Conservation (phyloP, 1,140 invertebrate species). For the Diorhabda carinulata region DNA sequence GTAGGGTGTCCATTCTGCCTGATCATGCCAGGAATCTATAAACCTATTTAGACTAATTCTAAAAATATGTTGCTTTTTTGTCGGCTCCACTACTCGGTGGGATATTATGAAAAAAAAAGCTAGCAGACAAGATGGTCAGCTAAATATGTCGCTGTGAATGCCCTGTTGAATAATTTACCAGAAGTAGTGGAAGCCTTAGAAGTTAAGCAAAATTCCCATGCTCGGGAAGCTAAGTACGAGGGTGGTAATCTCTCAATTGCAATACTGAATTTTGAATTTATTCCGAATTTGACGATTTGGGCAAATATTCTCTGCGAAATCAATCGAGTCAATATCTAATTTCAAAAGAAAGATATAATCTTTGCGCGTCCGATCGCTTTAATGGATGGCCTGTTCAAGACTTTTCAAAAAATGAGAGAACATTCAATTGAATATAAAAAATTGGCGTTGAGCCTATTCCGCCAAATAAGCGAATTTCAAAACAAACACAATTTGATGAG, state of each 20-base stretch:
- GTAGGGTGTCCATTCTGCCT: too few relatives aligned
- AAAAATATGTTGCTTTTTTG: not conserved
- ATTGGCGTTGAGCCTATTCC: too few relatives aligned
- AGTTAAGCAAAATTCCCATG: constrained; percentile 11
- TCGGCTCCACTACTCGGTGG: constrained; percentile 18
- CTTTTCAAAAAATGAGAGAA: too few relatives aligned
- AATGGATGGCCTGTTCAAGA: too few relatives aligned
- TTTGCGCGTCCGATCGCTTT: too few relatives aligned
- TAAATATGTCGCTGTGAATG: constrained; percentile 18
- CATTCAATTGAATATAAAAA: too few relatives aligned
- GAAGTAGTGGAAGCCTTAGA: constrained; percentile 20
- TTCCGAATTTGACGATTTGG: constrained; percentile 19
- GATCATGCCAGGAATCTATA: too few relatives aligned
- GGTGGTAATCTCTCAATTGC: constrained; percentile 8
- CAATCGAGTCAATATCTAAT: not conserved
- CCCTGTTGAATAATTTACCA: constrained; percentile 23
- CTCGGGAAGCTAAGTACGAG: constrained; percentile 13
- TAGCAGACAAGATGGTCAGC: constrained; percentile 19
- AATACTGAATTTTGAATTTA: constrained; percentile 19
- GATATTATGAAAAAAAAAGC: constrained; percentile 20
- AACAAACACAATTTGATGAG: too few relatives aligned
- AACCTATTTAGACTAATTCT: not conserved
- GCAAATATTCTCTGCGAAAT: constrained; percentile 16
- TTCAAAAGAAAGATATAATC: too few relatives aligned
- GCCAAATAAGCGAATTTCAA: too few relatives aligned